These are phyloP conservation scores for Crocallis elinguaria DNA, from an alignment of 2,888 invertebrate species.

Conservation along the genomic window DNA sequence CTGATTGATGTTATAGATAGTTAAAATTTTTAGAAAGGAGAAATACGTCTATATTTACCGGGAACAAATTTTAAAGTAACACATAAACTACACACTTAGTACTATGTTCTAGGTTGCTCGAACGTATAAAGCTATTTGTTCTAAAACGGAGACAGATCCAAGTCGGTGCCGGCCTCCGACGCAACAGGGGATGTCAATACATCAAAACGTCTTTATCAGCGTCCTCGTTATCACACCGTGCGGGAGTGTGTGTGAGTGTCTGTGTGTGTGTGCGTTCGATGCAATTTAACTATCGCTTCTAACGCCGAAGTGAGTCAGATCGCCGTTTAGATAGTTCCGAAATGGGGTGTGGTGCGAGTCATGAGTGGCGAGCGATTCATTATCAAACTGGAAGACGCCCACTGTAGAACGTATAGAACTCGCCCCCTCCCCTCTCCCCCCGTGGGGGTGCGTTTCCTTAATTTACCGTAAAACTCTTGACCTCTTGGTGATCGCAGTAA, in stretches of 20 bases:
- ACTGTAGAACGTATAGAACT: background rate
- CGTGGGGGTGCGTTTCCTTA: too few species aligned
- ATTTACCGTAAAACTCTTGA: too few species aligned
- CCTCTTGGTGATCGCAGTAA: too few species aligned
- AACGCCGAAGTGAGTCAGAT: slow-evolving; percentile 18
- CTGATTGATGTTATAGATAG: too few species aligned
- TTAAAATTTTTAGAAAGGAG: too few species aligned
- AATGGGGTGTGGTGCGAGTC: background rate
- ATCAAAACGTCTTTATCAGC: slow-evolving; percentile 8
- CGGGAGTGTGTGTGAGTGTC: background rate
- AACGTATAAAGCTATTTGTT: too few species aligned
- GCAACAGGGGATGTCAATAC: background rate
- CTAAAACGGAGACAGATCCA: background rate
- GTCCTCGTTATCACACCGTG: background rate
- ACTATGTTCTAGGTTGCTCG: too few species aligned
- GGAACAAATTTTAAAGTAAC: too few species aligned
- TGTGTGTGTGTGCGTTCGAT: background rate
- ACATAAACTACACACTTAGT: too few species aligned
- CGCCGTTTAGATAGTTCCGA: slow-evolving; percentile 26
- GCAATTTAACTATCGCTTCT: slow-evolving; percentile 15
- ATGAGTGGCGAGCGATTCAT: background rate
- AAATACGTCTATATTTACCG: too few species aligned
- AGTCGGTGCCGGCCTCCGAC: background rate
- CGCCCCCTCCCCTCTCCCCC: too few species aligned
- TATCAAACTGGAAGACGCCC: background rate